Evolutionary conservation across 2,888 invertebrate genomes (phyloP).

Genomic region (Junonia oenone): DNA sequence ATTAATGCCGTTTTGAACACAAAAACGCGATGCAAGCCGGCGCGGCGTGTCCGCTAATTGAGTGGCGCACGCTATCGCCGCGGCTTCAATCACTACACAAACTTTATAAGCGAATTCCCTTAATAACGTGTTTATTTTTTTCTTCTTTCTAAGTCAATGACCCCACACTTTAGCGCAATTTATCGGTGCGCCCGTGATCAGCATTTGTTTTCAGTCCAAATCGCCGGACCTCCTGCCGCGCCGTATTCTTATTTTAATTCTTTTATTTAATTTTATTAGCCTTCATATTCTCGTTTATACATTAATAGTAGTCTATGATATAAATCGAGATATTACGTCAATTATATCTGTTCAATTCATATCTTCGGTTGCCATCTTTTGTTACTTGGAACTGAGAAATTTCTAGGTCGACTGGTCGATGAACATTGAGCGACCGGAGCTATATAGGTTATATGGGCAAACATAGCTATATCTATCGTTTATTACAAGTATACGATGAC

Average conservation of each 20-base stretch:
- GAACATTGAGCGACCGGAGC: constrained; percentile 3
- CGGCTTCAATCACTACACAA: constrained; percentile 46
- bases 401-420: constrained; percentile 25
- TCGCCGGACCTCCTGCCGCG: constrained; percentile 25
- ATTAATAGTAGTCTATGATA: background rate
- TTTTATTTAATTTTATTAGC: background rate
- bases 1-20: constrained; percentile 59
- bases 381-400: constrained; percentile 21
- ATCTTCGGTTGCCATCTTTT: constrained; percentile 24
- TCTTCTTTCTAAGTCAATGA: constrained; percentile 35
- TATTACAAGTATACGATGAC: background rate
- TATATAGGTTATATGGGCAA: background rate
- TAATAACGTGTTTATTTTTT: constrained; percentile 43
- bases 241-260: background rate
- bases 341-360: constrained; percentile 18
- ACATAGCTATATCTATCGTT: background rate
- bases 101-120: constrained; percentile 56
- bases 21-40: constrained; percentile 59
- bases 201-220: constrained; percentile 25
- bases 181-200: constrained; percentile 18
- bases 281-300: background rate
- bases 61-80: constrained; percentile 66
- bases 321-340: constrained; percentile 21
- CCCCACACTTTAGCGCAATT: constrained; percentile 22
- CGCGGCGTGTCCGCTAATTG: constrained; percentile 68